Evolutionary conservation across 2,113 vertebrate genomes (phyloP), one percentile per base, ranked within the genome.

Genomic region (Chamaea fasciata): DNA sequence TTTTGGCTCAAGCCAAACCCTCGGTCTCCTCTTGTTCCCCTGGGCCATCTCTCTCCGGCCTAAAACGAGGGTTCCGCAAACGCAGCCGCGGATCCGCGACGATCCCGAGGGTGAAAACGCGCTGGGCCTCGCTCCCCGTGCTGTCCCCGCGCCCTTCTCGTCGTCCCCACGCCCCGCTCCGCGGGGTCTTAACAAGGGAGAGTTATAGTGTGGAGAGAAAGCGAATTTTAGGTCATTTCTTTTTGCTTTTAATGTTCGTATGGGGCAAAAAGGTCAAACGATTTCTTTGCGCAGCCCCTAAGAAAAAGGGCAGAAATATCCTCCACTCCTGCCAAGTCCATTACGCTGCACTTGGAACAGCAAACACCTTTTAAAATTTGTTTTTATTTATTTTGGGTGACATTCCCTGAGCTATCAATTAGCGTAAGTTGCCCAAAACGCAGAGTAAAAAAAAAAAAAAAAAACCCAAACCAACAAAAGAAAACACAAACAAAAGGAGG

Each of bases 171-270:
- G 4, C 7, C 56, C 46, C 22, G 4, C 11, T 79, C 19, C 47
- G 20, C 42, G 10, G 18, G 6, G 22, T 33, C 37, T 57, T 31
- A 7, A 10, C 33, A 42, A 1, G 50, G 59, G 76, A 35, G 37
- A 39, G 2, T 14, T 33, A 3, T 0, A 8, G 2, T 3, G n/a
- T 2, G 4, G 5, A 5, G 14, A 44, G 15, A 91, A 59, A 39
- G 21, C 0, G 10, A 56, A 49, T 37, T 86, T 57, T 80, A 14
- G 33, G 11, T 27, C 33, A 50, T 63, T 81, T 55, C n/a, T 33
- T 14, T 90, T 74, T 17, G 15, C 2, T 75, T 78, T 84, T 39
- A 26, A 7, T 55, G 24, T 33, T 74, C 11, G 6, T 9, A 28
- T 8, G 47, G 24, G 20, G 15, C 10, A 7, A 24, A 77, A 76